Percentiles rank a stretch among this genome's conserved stretches.
These are phyloP conservation scores for Pseudococcus longispinus DNA, from an alignment of 2,888 invertebrate species.

Conservation along the genomic window DNA sequence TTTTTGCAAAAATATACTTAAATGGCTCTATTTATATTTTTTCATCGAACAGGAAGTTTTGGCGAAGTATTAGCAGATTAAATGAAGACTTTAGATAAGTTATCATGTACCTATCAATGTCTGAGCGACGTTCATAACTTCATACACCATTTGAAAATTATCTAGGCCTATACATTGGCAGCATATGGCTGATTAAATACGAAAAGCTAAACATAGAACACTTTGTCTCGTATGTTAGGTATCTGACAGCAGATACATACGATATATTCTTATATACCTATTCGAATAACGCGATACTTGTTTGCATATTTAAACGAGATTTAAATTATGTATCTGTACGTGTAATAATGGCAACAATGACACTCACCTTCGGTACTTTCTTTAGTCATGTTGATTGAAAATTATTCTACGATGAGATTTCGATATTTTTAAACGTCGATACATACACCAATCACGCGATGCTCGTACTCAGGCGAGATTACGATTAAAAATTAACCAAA, in stretches of 20 bases:
- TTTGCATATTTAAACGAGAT: background rate
- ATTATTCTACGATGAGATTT: background rate
- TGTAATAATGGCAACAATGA: background rate
- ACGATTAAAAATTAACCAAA: background rate
- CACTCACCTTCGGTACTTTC: slow-evolving; percentile 20
- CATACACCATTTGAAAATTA: background rate
- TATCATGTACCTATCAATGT: background rate
- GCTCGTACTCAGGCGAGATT: background rate
- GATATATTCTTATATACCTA: background rate
- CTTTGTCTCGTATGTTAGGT: background rate
- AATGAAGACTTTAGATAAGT: background rate
- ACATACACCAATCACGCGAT: background rate
- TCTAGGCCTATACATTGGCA: background rate
- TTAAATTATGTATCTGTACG: background rate
- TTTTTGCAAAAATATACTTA: no score
- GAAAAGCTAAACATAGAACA: background rate
- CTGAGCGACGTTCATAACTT: background rate
- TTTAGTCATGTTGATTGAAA: slow-evolving; percentile 17
- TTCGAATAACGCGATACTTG: background rate
- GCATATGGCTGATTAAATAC: background rate
- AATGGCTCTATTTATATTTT: no score
- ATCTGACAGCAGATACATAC: background rate
- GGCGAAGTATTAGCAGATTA: no score
- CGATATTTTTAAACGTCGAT: background rate
- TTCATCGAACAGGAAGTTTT: no score